phyloP scores from a whole-genome alignment of 1,140 invertebrate species.

The Drosophila kikkawai region DNA sequence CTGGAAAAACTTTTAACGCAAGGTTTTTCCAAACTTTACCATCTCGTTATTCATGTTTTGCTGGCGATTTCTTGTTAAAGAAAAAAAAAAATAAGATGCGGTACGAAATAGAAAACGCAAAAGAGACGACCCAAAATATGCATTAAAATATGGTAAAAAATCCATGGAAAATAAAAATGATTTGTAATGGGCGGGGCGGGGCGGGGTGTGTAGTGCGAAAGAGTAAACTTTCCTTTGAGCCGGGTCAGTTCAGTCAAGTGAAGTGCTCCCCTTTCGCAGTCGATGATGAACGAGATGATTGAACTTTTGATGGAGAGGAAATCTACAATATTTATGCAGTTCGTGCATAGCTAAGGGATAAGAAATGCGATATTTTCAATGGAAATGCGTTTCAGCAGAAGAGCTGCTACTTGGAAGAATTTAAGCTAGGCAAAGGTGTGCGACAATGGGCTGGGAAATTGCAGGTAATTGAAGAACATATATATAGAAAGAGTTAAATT shows the following conservation, averaged over 20 bases:
- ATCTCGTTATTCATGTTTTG: slow-evolving; percentile 54
- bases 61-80: slow-evolving; percentile 45
- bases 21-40: slow-evolving; percentile 9
- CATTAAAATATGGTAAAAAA: slow-evolving; percentile 43
- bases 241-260: slow-evolving; percentile 47
- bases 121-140: slow-evolving; percentile 47
- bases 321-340: slow-evolving; percentile 49
- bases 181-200: slow-evolving; percentile 6
- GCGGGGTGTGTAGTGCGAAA: slow-evolving; percentile 11
- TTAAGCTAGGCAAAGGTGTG: neutral
- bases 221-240: slow-evolving; percentile 35
- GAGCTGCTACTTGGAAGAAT: neutral
- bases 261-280: slow-evolving; percentile 28
- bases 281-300: slow-evolving; percentile 44
- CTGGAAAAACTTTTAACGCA: slow-evolving; percentile 20
- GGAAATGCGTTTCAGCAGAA: neutral
- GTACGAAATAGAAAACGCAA: slow-evolving; percentile 10
- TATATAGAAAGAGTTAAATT: neutral
- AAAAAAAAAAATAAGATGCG: neutral
- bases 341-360: slow-evolving; percentile 27
- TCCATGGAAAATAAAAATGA: slow-evolving; percentile 15
- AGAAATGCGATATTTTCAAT: slow-evolving; percentile 16
- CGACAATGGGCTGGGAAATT: neutral
- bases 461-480: neutral
- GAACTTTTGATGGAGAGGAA: slow-evolving; percentile 34